Conservation (phyloP, 1,140 invertebrate genomes). For the Hyposmocoma kahamanoa region DNA sequence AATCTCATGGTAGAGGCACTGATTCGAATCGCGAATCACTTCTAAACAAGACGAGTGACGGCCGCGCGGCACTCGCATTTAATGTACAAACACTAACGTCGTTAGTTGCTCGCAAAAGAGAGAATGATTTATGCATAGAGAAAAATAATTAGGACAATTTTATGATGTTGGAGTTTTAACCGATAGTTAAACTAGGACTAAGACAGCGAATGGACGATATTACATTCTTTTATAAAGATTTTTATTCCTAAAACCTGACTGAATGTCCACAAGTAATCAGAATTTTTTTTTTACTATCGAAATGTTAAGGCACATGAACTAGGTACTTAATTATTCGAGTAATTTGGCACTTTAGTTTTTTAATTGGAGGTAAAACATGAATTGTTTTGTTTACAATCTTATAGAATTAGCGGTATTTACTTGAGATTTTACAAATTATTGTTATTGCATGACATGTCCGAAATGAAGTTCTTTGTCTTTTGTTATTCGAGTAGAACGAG, state of each 20-base stretch:
- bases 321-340: conserved; percentile 18
- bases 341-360: conserved; percentile 8
- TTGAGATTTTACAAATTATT: no score
- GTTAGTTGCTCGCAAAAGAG: conserved; percentile 33
- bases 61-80: not conserved
- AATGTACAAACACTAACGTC: conserved; percentile 46
- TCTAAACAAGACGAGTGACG: not conserved
- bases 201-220: conserved; percentile 17
- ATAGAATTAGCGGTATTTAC: no score
- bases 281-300: conserved; percentile 15
- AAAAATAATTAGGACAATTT: conserved; percentile 42
- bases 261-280: conserved; percentile 15
- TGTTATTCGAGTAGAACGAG: no score
- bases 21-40: no score
- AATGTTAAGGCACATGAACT: conserved; percentile 23
- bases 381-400: no score
- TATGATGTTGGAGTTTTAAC: conserved; percentile 42
- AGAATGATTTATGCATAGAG: conserved; percentile 45
- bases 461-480: no score
- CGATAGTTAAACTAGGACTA: conserved; percentile 22
- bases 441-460: no score
- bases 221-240: conserved; percentile 12
- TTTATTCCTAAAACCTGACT: conserved; percentile 20
- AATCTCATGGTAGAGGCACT: no score
- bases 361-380: no score